phyloP scores from a whole-genome alignment of 37 sponge, comb jelly and placozoan genomes.

The Diacarnus erythraeanus region DNA sequence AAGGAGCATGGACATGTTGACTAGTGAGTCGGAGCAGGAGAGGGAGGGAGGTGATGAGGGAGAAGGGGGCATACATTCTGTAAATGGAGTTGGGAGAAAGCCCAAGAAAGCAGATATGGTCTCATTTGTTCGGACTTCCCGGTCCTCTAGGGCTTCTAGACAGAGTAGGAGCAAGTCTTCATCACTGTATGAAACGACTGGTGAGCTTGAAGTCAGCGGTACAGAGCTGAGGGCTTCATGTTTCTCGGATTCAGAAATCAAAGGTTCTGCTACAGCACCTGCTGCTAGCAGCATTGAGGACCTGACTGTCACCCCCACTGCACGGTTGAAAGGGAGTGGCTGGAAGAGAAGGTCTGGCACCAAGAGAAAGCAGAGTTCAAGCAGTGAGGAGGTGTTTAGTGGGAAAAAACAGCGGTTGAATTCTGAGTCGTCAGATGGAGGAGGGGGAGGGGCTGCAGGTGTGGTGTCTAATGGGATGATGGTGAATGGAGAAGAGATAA shows the following conservation, averaged over 20 bases:
- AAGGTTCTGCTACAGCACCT: neutral
- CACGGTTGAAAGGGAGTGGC: neutral
- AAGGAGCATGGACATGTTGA: neutral
- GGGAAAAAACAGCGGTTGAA: conserved; percentile 1
- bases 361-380: conserved; percentile 19
- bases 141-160: neutral
- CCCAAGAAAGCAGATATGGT: neutral
- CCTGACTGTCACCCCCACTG: conserved; percentile 24
- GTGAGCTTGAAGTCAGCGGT: neutral
- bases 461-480: neutral
- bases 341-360: neutral
- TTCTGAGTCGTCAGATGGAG: conserved; percentile 14
- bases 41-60: neutral
- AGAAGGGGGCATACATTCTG: neutral
- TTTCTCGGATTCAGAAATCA: conserved; percentile 1
- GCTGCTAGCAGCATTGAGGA: conserved; percentile 51
- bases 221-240: neutral
- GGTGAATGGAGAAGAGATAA: conserved; percentile 12
- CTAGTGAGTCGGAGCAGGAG: neutral
- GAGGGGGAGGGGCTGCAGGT: neutral
- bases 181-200: conserved; percentile 23
- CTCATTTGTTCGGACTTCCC: neutral
- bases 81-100: neutral
- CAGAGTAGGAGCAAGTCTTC: conserved; percentile 21
- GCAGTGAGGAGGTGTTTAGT: conserved; percentile 8